phyloP scores from a whole-genome alignment of 2,113 vertebrate species.

The Macrotus californicus region DNA sequence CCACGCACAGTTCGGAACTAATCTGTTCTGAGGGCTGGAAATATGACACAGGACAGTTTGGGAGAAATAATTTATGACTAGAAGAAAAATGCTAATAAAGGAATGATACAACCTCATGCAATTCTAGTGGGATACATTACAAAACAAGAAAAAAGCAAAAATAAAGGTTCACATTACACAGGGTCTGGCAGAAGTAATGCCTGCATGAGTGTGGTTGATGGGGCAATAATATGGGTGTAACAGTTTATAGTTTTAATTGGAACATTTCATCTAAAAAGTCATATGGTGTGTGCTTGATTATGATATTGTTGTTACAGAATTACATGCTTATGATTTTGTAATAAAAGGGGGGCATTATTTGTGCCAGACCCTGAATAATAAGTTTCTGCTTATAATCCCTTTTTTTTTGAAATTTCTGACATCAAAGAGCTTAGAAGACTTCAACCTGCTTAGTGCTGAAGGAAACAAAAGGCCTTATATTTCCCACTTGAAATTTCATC shows the following conservation, averaged over 20 bases:
- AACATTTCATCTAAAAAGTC: too few species aligned
- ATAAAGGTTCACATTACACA: neutral
- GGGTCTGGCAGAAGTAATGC: too few species aligned
- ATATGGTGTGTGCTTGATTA: too few species aligned
- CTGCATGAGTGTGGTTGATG: too few species aligned
- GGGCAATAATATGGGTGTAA: too few species aligned
- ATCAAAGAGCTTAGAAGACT: neutral
- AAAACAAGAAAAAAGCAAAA: neutral
- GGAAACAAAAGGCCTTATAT: neutral
- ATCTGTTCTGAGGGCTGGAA: neutral
- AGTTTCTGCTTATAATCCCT: neutral
- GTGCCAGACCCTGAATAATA: neutral
- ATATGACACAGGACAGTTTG: neutral
- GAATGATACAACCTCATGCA: neutral
- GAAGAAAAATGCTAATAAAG: neutral
- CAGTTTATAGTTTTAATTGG: too few species aligned
- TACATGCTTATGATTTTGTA: too few species aligned
- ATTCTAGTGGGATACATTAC: neutral
- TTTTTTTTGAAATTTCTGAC: neutral
- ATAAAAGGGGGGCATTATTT: too few species aligned
- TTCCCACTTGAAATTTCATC: neutral
- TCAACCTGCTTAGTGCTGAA: neutral
- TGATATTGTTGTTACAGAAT: too few species aligned
- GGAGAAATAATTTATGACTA: neutral
- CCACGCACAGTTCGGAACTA: neutral